phyloP scores from a whole-genome alignment of 1,140 invertebrate species.

The Drosophila pandora region DNA sequence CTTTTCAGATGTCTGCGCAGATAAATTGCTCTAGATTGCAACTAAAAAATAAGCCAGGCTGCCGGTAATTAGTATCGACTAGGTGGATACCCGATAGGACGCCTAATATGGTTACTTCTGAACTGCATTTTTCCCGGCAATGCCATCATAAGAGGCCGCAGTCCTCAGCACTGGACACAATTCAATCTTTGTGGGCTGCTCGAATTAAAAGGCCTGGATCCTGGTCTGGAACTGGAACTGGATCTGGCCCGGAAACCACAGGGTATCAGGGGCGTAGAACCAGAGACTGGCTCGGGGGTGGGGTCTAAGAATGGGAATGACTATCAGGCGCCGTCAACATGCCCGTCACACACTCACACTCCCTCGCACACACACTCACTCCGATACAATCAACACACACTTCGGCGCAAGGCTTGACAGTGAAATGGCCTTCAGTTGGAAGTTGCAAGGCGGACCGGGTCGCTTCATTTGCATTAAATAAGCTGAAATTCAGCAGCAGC shows the following conservation, averaged over 20 bases:
- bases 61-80: background rate
- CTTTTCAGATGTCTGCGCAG: slow-evolving; percentile 47
- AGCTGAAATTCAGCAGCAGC: slow-evolving; percentile 82
- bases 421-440: slow-evolving; percentile 58
- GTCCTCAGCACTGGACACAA: too few species aligned
- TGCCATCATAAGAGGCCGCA: background rate
- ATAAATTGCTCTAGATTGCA: slow-evolving; percentile 51
- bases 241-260: background rate
- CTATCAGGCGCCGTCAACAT: slow-evolving; percentile 56
- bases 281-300: background rate
- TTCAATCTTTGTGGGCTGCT: too few species aligned
- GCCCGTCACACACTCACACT: slow-evolving; percentile 32
- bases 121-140: too few species aligned
- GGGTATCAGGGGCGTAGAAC: slow-evolving; percentile 3
- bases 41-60: slow-evolving; percentile 1
- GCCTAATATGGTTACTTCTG: background rate
- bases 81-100: background rate
- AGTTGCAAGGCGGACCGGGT: slow-evolving; percentile 39
- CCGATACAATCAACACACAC: slow-evolving; percentile 9
- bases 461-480: slow-evolving; percentile 83
- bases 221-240: background rate
- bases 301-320: slow-evolving; percentile 19
- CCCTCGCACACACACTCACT: background rate
- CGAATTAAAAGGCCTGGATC: background rate
- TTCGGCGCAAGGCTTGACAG: slow-evolving; percentile 51